Base-by-base conservation (phyloP, 2,113 vertebrate genomes). In the Calidris pygmaea region DNA sequence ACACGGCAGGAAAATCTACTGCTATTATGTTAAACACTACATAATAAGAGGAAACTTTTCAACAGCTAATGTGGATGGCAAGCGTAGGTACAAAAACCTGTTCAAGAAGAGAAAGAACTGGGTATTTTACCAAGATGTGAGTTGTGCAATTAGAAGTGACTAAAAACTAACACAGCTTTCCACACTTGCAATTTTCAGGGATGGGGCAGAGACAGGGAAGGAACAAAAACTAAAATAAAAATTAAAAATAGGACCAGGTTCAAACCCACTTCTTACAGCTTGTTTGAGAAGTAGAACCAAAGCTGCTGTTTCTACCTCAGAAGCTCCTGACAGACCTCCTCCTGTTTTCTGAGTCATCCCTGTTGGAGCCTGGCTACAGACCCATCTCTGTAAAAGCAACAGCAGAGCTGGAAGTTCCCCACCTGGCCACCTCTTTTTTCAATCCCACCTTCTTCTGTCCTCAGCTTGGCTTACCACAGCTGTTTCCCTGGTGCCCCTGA, bases 31-130 rank as follows among this genome's bases (percentile, higher is more conserved):
- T 87, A 89, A 93, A 66, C 39, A 81, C 22, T 5, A 8, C 53
- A 62, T 73, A 90, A 56, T 75, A 70, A 77, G 65, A 90, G 45
- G 70, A 93, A 95, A 91, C 3, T 81, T 93, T 95, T 85, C 56
- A 75, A 41, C 24, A 77, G 30, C 24, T 71, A 60, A 67, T 55
- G 55, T 71, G 35, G 34, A 85, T 80, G 48, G 29, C 11, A 70
- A 87, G 19, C 12, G 7, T 20, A 73, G 27, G 37, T 37, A 78
- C 21, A 86, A 93, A 93, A 95, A n/a, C 6, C 35, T 53, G 3
- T 41, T 55, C 65, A 74, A 35, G 37, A 83, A 41, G 43, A 52
- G 41, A 72, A 83, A 48, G 23, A 73, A 71, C 4, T 14, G 8
- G 3, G 9, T 87, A 52, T 84, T 86, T 84, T 52, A 65, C 8